phyloP scores from a whole-genome alignment of 1,140 invertebrate species.

The Neomicropteryx cornuta region DNA sequence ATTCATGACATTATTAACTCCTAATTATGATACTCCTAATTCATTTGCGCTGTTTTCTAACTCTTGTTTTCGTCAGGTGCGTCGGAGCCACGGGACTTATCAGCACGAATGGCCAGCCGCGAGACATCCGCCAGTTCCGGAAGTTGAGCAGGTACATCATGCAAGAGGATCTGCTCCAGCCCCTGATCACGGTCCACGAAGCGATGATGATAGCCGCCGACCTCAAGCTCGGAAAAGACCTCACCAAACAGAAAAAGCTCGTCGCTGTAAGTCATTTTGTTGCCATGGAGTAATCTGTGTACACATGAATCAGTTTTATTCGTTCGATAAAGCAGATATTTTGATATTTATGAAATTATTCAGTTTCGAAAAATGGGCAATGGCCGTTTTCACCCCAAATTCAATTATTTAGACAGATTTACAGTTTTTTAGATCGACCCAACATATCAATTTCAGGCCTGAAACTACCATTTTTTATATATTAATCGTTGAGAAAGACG shows the following conservation, averaged over 20 bases:
- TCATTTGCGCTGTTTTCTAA: too few species aligned
- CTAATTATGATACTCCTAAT: too few species aligned
- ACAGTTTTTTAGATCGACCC: too few species aligned
- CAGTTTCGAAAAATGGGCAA: neutral
- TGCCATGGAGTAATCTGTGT: constrained; percentile 3
- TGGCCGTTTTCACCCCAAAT: too few species aligned
- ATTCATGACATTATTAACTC: too few species aligned
- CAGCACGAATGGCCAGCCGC: constrained; percentile 59
- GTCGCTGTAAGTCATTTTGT: constrained; percentile 48
- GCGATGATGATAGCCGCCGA: constrained; percentile 78
- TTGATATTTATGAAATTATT: neutral
- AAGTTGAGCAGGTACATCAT: constrained; percentile 90
- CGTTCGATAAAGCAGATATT: neutral
- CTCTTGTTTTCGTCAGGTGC: constrained; percentile 32
- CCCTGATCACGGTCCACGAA: constrained; percentile 74
- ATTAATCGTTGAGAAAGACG: too few species aligned
- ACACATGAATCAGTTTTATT: constrained; percentile 1
- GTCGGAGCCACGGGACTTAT: constrained; percentile 49
- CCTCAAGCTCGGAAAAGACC: constrained; percentile 65
- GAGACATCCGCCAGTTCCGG: constrained; percentile 66
- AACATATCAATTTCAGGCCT: too few species aligned
- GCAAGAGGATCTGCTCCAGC: constrained; percentile 85
- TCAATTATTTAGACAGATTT: too few species aligned
- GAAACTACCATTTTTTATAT: too few species aligned
- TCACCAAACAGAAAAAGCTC: constrained; percentile 51